Percentiles rank a stretch among this genome's conserved stretches.
These are phyloP conservation scores for Apostichopus japonicus DNA, from an alignment of 35 echinoderm and acorn worm species.

Conservation along the genomic window DNA sequence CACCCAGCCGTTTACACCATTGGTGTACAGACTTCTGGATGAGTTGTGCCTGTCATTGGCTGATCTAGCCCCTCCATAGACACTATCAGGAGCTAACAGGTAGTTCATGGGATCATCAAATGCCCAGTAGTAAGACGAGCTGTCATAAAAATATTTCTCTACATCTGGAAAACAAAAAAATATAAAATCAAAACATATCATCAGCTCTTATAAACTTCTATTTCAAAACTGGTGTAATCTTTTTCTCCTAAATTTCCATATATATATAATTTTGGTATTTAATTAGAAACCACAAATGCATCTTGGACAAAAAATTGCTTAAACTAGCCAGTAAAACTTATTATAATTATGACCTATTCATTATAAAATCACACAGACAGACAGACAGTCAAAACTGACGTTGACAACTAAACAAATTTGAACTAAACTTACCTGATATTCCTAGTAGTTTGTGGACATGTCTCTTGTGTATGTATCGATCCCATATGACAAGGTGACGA, in stretches of 20 bases:
- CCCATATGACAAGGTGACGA: conserved; percentile 79
- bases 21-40: conserved; percentile 59
- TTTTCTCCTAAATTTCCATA: too few relatives aligned
- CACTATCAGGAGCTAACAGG: not conserved
- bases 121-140: conserved; percentile 75
- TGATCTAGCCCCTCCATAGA: conserved; percentile 12
- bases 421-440: conserved; percentile 61
- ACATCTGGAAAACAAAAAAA: conserved; percentile 49
- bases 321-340: too few relatives aligned
- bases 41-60: conserved; percentile 63
- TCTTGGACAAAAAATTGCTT: too few relatives aligned
- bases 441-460: conserved; percentile 77
- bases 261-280: too few relatives aligned
- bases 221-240: too few relatives aligned
- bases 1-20: conserved; percentile 65
- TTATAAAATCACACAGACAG: too few relatives aligned
- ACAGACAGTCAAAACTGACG: too few relatives aligned
- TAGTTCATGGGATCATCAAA: conserved; percentile 65
- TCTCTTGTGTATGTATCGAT: conserved; percentile 63
- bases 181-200: not conserved
- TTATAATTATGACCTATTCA: too few relatives aligned
- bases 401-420: not conserved
- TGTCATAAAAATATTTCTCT: conserved; percentile 57
- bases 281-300: too few relatives aligned
- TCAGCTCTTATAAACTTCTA: too few relatives aligned